Conservation (phyloP, 2,797 vertebrate genomes). For the Agapornis canus region DNA sequence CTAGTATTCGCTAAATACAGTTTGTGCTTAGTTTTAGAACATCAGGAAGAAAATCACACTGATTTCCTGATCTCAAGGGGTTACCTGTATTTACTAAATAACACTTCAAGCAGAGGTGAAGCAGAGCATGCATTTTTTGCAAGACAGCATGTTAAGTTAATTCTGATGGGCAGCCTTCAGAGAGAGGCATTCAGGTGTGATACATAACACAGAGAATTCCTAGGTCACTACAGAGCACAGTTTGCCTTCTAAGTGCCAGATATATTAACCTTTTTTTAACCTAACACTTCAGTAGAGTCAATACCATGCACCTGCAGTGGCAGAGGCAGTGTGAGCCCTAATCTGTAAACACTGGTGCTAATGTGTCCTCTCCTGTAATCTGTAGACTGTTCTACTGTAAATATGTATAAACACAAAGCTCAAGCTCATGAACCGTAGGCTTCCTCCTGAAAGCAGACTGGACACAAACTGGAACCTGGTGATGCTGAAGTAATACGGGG, state of each 20-base stretch:
- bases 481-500: not conserved
- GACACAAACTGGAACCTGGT: not conserved
- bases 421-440: not conserved
- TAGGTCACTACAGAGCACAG: conserved; percentile 38
- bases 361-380: conserved; percentile 27
- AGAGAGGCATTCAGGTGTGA: conserved; percentile 9
- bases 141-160: not conserved
- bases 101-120: not conserved
- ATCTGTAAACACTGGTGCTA: conserved; percentile 65
- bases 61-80: not conserved
- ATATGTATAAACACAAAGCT: not conserved
- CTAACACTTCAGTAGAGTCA: not conserved
- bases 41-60: conserved; percentile 3
- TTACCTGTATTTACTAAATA: not conserved
- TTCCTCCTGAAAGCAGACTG: not conserved
- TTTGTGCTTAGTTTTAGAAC: conserved; percentile 24
- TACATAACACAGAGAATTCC: not conserved
- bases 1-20: not conserved
- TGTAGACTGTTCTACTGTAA: conserved; percentile 23
- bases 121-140: not conserved
- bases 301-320: conserved; percentile 5
- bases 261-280: conserved; percentile 38
- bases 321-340: not conserved
- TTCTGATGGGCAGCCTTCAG: conserved; percentile 6
- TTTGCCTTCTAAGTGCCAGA: conserved; percentile 74